These are phyloP conservation scores for Sepioteuthis lessoniana DNA, from an alignment of 2,888 invertebrate genomes.

Conservation along the genomic window DNA sequence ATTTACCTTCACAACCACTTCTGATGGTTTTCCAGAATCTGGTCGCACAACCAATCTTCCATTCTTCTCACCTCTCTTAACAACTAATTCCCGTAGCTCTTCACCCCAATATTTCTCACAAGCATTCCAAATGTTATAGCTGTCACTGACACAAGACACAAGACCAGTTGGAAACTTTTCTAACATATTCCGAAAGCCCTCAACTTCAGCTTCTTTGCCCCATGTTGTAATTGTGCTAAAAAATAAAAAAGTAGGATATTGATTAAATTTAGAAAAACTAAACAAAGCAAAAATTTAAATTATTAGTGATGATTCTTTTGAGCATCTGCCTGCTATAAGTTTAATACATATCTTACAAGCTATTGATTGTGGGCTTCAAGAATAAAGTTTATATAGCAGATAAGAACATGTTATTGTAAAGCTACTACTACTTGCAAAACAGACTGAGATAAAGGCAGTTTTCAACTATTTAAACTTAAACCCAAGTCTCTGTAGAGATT, in stretches of 20 bases:
- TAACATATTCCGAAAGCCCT: slow-evolving; percentile 76
- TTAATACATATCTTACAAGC: no score
- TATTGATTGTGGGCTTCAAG: no score
- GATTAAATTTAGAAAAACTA: background rate
- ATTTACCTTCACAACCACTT: slow-evolving; percentile 75
- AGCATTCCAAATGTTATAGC: slow-evolving; percentile 77
- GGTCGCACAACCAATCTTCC: slow-evolving; percentile 76
- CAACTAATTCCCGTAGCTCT: slow-evolving; percentile 73
- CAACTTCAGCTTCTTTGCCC: slow-evolving; percentile 75
- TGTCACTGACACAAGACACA: slow-evolving; percentile 76
- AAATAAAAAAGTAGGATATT: background rate
- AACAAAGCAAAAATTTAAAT: background rate
- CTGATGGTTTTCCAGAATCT: slow-evolving; percentile 77
- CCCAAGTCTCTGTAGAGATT: no score
- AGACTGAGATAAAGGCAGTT: no score
- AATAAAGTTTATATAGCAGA: no score
- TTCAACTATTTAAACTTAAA: no score
- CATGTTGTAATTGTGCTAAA: slow-evolving; percentile 77
- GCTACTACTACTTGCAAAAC: no score
- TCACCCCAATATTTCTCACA: slow-evolving; percentile 76
- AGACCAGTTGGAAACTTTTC: slow-evolving; percentile 73
- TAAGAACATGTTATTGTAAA: no score
- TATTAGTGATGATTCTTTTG: no score
- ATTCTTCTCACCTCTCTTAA: slow-evolving; percentile 62
- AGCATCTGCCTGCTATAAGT: no score